Base-by-base conservation (phyloP, 2,113 vertebrate species). In the Diphyllodes magnificus region DNA sequence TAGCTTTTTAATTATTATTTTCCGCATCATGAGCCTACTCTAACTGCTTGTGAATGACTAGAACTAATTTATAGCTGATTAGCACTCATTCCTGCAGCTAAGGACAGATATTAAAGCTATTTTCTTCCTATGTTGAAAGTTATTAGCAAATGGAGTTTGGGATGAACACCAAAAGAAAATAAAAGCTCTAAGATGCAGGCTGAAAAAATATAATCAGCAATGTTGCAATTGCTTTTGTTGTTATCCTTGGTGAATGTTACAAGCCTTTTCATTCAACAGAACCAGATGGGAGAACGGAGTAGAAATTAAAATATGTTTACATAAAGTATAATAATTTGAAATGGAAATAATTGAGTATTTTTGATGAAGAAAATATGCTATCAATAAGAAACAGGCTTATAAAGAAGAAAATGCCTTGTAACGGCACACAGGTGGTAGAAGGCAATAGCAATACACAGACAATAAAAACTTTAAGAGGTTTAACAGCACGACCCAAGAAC, bases 241-340 rank as follows among this genome's bases (percentile, higher is more conserved):
- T 84, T 97, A 90, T 94, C 37, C 7, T 88, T 82, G 15, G 42
- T 89, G 42, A 95, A 82, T 63, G 3, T 90, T 94, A 78, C 50
- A 93, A 57, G 28, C 9, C 3, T 71, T 97, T 95, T 93, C 31
- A 93, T 95, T 96, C 71, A 89, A 87, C 27, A 59, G 69, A 79
- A 37, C 47, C 59, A 66, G 68, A 77, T 95, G 79, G 73, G 73
- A 85, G 82, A 79, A 72, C 21, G 49, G 9, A 89, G 44, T 89
- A 91, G 97, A 96, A 96, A 75, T 80, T 80, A 80, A 53, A 73
- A 77, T 73, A 95, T 77, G 94, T 96, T 97, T 95, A 49, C 37
- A 73, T 64, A 79, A 76, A 86, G 75, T 42, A 28, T 56, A 81
- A 86, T 84, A 7, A 61, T 49, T 79, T 84, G 40, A 76, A 93